Evolutionary conservation across 1,140 invertebrate species (phyloP), one percentile per base, ranked within the genome.

Genomic region (Magallana angulata): DNA sequence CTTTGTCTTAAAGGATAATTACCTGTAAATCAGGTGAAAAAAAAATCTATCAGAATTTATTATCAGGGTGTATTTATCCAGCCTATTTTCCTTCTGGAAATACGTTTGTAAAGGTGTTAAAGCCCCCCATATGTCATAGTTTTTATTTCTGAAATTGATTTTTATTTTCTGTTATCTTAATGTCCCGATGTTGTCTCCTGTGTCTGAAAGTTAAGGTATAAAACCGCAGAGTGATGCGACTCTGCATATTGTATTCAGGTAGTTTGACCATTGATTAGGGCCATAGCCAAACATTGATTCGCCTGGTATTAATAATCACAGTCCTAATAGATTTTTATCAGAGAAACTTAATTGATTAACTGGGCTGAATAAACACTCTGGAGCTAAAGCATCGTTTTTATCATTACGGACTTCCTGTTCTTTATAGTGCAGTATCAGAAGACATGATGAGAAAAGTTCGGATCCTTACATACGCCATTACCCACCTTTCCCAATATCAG

Each of bases 321-420:
- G 68, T 76, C 68, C 68, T 76, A 24, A 76, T 76, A 76, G 68
- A 76, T 76, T 76, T 76, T 76, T 30, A 30, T 30, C 36, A 76
- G 6, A 64, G 24, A 76, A 18, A 76, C 18, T 12, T 36, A 76
- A 76, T 30, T 76, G 68, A 76, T 30, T 76, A 12, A 76, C 36
- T 76, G 8, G 24, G 68, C 68, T 16, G 36, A 1, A 48, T 16
- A 18, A 18, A 64, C 16, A 8, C 18, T 64, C 16, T 7, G 6
- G 60, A 18, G 24, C 68, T 36, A 12, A 36, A 30, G 24, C 64
- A 71, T 18, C 16, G 36, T 30, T 24, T 71, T 76, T 76, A 76
- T 76, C 68, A 76, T 76, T 8, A 30, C 5, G 36, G 36, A 48
- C 68, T 76, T 76, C 68, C 68, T 76, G 68, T 48, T 76, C 68